Evolutionary conservation across 2,797 vertebrate species (phyloP).

Genomic region (Margarornis squamiger): DNA sequence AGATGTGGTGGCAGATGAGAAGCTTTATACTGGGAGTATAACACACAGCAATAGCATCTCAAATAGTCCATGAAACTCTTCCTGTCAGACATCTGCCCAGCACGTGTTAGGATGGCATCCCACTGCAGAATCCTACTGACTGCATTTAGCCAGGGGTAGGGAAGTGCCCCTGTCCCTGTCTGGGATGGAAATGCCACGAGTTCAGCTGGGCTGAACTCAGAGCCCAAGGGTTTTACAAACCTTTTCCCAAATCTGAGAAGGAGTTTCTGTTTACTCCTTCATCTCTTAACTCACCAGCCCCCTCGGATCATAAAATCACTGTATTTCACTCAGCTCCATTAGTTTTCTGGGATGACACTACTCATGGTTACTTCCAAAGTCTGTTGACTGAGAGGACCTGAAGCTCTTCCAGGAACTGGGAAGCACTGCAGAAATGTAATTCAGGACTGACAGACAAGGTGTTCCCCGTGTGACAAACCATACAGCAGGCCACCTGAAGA

Average conservation of each 20-base stretch:
- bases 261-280: background rate
- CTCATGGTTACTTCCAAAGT: background rate
- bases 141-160: background rate
- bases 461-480: background rate
- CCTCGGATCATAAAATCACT: background rate
- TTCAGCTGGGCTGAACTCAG: background rate
- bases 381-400: background rate
- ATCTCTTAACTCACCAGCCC: background rate
- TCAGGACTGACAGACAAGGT: rapidly evolving
- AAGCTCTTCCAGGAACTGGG: background rate
- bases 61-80: rapidly evolving
- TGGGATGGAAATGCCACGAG: rapidly evolving
- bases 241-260: background rate
- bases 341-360: background rate
- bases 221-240: background rate
- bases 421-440: rapidly evolving
- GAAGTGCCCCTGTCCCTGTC: background rate
- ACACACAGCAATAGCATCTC: background rate
- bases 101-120: rapidly evolving
- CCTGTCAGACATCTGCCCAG: background rate
- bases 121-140: background rate
- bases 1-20: background rate
- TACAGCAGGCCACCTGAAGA: background rate
- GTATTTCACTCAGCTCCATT: background rate
- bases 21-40: background rate